Evolutionary conservation across 1,140 invertebrate genomes (phyloP).

Genomic region (Heliothis subflexa): DNA sequence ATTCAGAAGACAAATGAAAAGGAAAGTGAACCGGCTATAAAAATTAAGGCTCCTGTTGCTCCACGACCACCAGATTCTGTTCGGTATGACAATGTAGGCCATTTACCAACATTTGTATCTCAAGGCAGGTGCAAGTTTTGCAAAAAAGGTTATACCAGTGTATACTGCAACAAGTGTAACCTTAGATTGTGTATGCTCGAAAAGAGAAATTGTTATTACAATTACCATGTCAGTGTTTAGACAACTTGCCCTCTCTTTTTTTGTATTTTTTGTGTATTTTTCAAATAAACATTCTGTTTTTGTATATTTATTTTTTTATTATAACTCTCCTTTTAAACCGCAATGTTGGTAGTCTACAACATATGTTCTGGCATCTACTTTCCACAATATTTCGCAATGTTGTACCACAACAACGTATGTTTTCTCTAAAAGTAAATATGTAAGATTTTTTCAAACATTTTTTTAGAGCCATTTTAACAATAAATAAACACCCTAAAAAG

Average conservation of each 20-base stretch:
- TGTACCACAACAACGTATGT: slow-evolving; percentile 11
- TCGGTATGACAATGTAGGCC: slow-evolving; percentile 2
- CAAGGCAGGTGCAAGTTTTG: slow-evolving; percentile 1
- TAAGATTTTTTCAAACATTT: slow-evolving; percentile 25
- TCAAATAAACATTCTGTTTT: not conserved
- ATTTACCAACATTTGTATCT: not conserved
- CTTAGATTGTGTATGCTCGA: slow-evolving; percentile 16
- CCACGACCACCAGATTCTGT: slow-evolving; percentile 1
- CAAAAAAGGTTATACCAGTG: slow-evolving; percentile 8
- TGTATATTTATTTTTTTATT: not conserved
- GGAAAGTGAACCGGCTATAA: not conserved
- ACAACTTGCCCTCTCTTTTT: not conserved
- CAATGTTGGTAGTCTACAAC: not conserved
- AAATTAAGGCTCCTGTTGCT: not conserved
- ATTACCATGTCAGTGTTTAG: slow-evolving; percentile 7
- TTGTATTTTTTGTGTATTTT: slow-evolving; percentile 12
- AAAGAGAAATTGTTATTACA: slow-evolving; percentile 5
- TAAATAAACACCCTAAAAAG: slow-evolving; percentile 1
- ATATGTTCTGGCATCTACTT: not conserved
- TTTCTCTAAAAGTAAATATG: slow-evolving; percentile 16
- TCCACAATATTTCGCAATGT: not conserved
- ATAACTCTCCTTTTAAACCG: not conserved
- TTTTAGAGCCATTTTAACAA: slow-evolving; percentile 13
- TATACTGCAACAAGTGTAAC: slow-evolving; percentile 11
- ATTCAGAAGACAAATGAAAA: not conserved